Base-by-base conservation (phyloP, 2,797 vertebrate genomes). In the Allobates femoralis region DNA sequence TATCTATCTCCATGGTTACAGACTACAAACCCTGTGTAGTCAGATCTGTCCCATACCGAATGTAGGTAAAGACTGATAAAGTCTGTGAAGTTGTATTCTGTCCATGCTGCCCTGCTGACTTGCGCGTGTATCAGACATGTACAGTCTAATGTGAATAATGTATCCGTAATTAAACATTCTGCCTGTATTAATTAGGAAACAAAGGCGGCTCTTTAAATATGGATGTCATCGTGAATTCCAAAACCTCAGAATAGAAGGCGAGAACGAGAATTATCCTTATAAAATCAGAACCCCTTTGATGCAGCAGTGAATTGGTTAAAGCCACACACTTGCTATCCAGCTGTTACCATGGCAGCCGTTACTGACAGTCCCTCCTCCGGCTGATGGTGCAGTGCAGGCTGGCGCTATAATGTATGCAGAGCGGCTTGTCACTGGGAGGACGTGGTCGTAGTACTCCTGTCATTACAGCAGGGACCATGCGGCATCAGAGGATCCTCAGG, bases 331-430 rank as follows among this genome's bases (percentile, higher is more conserved):
- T 58, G 50, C 50, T 14, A 34, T 21, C 80, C 66, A 73, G 80
- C 41, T n/a, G 80, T 82, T 82, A 32, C 80, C 51, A 82, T 82
- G 80, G 80, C 66, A 82, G 80, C 80, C 80, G n/a, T 30, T 18
- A 32, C 66, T 26, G 66, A 53, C 12, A 34, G n/a, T 64, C 28
- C 66, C 80, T 82, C 80, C 64, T 69, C 28, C 28, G 51, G 80
- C 75, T 26, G 26, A 56, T 82, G 80, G 50, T 73, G 80, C 80
- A 82, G 80, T 82, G 80, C 80, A 82, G 80, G 80, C 50, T 81
- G 19, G 8, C 64, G 18, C 50, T 56, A 14, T 82, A 58, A 82
- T 82, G 80, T 71, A 71, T 71, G 80, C 80, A 37, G 64, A 34
- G 30, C 19, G 19, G 23, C 56, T 66, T 30, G 58, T 60, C 23